Evolutionary conservation across 1,140 invertebrate species (phyloP), one percentile per base, ranked within the genome.

Genomic region (Portunus trituberculatus): DNA sequence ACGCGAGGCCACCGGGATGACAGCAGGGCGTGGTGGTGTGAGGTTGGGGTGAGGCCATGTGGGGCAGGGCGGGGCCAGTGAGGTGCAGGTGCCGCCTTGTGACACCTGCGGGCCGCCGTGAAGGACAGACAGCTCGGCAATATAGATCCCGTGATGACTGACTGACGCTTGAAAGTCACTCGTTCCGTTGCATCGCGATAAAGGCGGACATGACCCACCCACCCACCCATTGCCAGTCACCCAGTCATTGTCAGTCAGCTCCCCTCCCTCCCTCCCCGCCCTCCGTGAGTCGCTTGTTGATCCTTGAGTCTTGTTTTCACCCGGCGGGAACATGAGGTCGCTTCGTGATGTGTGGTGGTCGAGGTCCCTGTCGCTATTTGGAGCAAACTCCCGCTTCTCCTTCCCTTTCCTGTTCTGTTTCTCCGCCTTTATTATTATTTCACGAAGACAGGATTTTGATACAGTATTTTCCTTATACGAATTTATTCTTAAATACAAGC

Each of bases 41-140:
- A 25, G 67, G 67, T 7, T 12, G 8, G 52, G 52, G 52, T 59
- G 52, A 59, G 10, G 52, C 52, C 4, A 7, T 8, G 25, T n/a
- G 67, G 20, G 25, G 67, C 67, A 59, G 67, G 67, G 67, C 67
- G 67, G n/a, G 67, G 16, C 20, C 6, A 3, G 67, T 39, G 39
- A 39, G 67, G 67, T 76, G 67, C 20, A n/a, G n/a, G 67, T 25
- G 67, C n/a, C 67, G 67, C 67, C 4, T n/a, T 25, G 20, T 76
- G 67, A n/a, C 67, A 76, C 67, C 67, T 25, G 12, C 67, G 16
- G 52, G 16, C 52, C 52, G 52, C 52, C 52, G 52, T 76, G 67
- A 76, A 76, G 67, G 67, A 76, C 67, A 76, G 67, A 76, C 67
- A 76, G 67, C 67, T 76, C 67, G 67, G 67, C 67, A 76, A 76